Conservation (phyloP, 1,140 invertebrate genomes). For the Drosophila neocordata region DNA sequence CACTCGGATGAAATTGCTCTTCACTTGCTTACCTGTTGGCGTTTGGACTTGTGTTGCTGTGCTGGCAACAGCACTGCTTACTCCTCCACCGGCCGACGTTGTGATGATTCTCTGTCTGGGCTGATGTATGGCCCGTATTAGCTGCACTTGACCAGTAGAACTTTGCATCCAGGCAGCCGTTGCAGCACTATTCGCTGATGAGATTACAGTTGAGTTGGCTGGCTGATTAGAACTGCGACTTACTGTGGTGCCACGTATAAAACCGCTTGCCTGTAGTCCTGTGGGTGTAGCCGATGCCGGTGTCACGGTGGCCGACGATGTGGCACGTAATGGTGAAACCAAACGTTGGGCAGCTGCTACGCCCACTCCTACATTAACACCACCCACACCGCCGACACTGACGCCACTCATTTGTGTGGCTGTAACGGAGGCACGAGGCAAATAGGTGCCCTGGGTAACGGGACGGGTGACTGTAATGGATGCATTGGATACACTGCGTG, state of each 20-base stretch:
- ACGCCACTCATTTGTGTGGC: constrained; percentile 75
- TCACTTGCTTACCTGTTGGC: constrained; percentile 39
- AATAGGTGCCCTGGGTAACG: constrained; percentile 68
- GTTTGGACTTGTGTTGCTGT: constrained; percentile 62
- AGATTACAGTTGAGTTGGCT: constrained; percentile 72
- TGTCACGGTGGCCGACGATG: constrained; percentile 56
- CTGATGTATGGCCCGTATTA: constrained; percentile 78
- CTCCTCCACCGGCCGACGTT: constrained; percentile 56
- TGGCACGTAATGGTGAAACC: constrained; percentile 68
- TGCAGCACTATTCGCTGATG: constrained; percentile 64
- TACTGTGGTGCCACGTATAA: constrained; percentile 63
- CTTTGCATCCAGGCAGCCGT: constrained; percentile 79
- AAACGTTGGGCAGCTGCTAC: constrained; percentile 61
- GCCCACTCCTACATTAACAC: constrained; percentile 19
- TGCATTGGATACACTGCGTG: constrained; percentile 73
- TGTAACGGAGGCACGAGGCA: constrained; percentile 73
- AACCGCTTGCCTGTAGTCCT: constrained; percentile 60
- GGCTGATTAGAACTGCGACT: constrained; percentile 66
- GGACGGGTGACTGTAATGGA: constrained; percentile 81
- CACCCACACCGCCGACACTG: constrained; percentile 30
- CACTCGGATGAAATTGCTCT: neutral
- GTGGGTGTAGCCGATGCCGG: constrained; percentile 38
- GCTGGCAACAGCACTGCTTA: constrained; percentile 47
- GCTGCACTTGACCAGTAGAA: constrained; percentile 69
- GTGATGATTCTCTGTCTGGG: constrained; percentile 73